These are phyloP conservation scores for Caenorhabditis panamensis DNA, from an alignment of 2,888 invertebrate genomes.

Conservation along the genomic window DNA sequence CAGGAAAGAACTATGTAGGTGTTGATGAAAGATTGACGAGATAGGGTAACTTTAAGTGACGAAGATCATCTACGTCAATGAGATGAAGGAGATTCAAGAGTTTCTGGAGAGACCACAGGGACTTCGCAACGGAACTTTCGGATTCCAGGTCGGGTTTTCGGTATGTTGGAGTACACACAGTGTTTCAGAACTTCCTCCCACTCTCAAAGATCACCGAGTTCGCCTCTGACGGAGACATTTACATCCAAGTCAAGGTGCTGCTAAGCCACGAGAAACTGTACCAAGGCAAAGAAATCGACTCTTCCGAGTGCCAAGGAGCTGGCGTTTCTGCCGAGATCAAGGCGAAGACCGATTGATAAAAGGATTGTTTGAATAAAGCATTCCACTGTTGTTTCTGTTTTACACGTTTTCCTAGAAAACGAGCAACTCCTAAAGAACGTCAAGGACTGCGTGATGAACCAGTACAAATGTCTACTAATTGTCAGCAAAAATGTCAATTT, in stretches of 20 bases:
- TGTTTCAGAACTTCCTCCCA: slow-evolving; percentile 47
- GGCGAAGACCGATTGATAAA: slow-evolving; percentile 7
- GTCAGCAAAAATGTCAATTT: too few species aligned
- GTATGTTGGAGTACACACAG: too few species aligned
- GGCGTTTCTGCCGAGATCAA: neutral
- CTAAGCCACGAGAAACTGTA: slow-evolving; percentile 25
- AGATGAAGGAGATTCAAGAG: slow-evolving; percentile 35
- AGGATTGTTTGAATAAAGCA: slow-evolving; percentile 7
- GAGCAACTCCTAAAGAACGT: too few species aligned
- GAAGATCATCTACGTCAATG: slow-evolving; percentile 33
- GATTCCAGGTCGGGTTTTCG: slow-evolving; percentile 53
- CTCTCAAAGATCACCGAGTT: slow-evolving; percentile 27
- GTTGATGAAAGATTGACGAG: neutral
- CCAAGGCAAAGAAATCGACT: slow-evolving; percentile 42
- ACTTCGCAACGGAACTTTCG: slow-evolving; percentile 45
- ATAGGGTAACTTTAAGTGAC: slow-evolving; percentile 21
- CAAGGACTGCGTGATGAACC: too few species aligned
- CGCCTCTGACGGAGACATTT: slow-evolving; percentile 34
- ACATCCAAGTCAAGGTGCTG: slow-evolving; percentile 39
- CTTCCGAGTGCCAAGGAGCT: slow-evolving; percentile 30
- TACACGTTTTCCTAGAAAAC: too few species aligned
- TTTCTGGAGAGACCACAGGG: slow-evolving; percentile 41
- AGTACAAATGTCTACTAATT: too few species aligned
- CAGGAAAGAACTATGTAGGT: slow-evolving; percentile 32
- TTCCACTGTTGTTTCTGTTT: neutral